These are phyloP conservation scores for Trissolcus basalis DNA, from an alignment of 1,140 invertebrate genomes.

Conservation along the genomic window DNA sequence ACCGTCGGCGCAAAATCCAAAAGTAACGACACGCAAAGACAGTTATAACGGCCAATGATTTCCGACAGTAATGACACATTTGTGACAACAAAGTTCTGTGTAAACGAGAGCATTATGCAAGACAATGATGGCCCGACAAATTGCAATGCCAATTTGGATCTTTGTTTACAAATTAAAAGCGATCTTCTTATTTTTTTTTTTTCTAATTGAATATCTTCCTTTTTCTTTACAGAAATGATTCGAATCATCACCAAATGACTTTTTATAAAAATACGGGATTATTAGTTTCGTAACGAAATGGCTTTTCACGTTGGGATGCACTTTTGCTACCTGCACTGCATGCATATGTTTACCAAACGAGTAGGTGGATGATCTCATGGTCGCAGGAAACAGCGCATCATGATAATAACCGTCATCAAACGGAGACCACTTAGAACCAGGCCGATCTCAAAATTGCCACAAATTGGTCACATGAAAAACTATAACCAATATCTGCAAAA, in stretches of 20 bases:
- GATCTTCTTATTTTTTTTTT: too few relatives aligned
- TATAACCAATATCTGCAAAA: constrained; percentile 3
- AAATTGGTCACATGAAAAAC: constrained; percentile 50
- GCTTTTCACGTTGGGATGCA: constrained; percentile 33
- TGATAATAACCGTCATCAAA: constrained; percentile 76
- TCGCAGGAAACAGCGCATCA: constrained; percentile 76
- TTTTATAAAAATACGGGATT: too few relatives aligned
- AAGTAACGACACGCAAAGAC: constrained; percentile 61
- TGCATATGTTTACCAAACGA: constrained; percentile 48
- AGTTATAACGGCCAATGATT: constrained; percentile 66
- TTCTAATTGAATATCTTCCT: too few relatives aligned
- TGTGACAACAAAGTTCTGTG: constrained; percentile 70
- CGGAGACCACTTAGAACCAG: constrained; percentile 73
- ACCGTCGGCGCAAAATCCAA: constrained; percentile 59
- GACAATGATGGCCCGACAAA: constrained; percentile 6
- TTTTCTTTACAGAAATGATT: too few relatives aligned
- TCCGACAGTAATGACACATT: constrained; percentile 71
- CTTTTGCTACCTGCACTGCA: constrained; percentile 31
- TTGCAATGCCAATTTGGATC: too few relatives aligned
- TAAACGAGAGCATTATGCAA: constrained; percentile 71
- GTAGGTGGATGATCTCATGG: constrained; percentile 70
- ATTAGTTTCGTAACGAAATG: too few relatives aligned
- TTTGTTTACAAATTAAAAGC: too few relatives aligned
- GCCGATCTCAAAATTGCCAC: constrained; percentile 54
- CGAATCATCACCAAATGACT: too few relatives aligned